Evolutionary conservation across 2,797 vertebrate species (phyloP).

Genomic region (Myotis vivesi): DNA sequence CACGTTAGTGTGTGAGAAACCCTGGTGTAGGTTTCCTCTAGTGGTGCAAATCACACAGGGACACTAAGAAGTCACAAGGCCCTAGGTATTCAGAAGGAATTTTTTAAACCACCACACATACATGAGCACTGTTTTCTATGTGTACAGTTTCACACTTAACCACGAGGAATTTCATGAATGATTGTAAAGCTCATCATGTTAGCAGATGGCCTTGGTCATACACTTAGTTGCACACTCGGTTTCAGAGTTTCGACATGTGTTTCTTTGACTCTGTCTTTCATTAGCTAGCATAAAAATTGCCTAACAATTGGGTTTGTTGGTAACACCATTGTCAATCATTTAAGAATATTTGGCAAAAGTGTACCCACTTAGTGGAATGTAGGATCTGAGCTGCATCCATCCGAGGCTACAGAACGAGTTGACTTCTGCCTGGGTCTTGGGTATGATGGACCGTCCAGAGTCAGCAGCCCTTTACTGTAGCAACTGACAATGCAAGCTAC

Average conservation of each 20-base stretch:
- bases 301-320: not conserved
- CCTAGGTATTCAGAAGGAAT: not conserved
- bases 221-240: not conserved
- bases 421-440: not conserved
- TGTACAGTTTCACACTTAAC: not conserved
- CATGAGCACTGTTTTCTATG: not conserved
- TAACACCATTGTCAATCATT: not conserved
- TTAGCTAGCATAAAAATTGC: not conserved
- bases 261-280: constrained; percentile 3
- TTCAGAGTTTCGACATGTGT: not conserved
- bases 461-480: not conserved
- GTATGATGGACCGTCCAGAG: not conserved
- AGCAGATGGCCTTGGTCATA: not conserved
- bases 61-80: not conserved
- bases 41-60: not conserved
- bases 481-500: not conserved
- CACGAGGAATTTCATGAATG: not conserved
- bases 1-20: not conserved
- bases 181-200: not conserved
- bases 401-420: not conserved
- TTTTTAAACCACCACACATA: not conserved
- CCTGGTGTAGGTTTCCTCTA: not conserved
- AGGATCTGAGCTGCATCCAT: not conserved
- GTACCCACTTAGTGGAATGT: not conserved
- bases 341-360: not conserved